Percentiles rank a stretch among this genome's conserved stretches.
Conservation (phyloP, 2,888 invertebrate species). For the Liposcelis brunnea region DNA sequence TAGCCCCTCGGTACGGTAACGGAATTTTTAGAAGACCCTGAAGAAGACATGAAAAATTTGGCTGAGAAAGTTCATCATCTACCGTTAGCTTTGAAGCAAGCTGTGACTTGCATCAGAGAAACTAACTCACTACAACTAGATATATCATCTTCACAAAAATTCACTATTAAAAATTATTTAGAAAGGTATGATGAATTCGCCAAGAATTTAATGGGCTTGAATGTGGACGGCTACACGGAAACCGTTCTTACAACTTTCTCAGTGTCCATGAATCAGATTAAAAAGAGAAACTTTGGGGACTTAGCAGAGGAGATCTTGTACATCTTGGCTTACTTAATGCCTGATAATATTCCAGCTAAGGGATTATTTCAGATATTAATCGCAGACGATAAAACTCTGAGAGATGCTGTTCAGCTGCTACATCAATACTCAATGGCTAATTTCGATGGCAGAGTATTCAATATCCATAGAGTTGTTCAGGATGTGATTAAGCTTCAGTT, state of each 20-base stretch:
- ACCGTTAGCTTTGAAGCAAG: slow-evolving; percentile 13
- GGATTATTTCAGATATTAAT: slow-evolving; percentile 4
- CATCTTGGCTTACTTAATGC: slow-evolving; percentile 10
- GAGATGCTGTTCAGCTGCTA: slow-evolving; percentile 8
- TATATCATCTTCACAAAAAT: background rate
- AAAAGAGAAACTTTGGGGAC: slow-evolving; percentile 5
- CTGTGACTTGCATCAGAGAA: slow-evolving; percentile 11
- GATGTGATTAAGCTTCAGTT: slow-evolving; percentile 9
- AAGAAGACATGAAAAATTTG: slow-evolving; percentile 7
- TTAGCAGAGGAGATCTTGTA: slow-evolving; percentile 9
- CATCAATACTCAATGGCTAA: slow-evolving; percentile 12
- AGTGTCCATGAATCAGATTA: slow-evolving; percentile 10
- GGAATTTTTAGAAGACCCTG: too few species aligned
- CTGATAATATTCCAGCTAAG: slow-evolving; percentile 11
- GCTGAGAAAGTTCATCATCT: slow-evolving; percentile 9
- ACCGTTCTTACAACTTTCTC: slow-evolving; percentile 11
- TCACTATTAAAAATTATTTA: slow-evolving; percentile 10
- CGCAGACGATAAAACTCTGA: background rate
- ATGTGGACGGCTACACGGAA: slow-evolving; percentile 10
- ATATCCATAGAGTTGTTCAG: slow-evolving; percentile 11
- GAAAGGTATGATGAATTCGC: background rate
- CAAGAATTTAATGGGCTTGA: slow-evolving; percentile 7
- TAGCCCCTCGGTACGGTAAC: too few species aligned
- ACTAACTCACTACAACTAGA: background rate
- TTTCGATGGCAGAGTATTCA: background rate